phyloP scores from a whole-genome alignment of 2,888 invertebrate species.

The Polylopha cassiicola region DNA sequence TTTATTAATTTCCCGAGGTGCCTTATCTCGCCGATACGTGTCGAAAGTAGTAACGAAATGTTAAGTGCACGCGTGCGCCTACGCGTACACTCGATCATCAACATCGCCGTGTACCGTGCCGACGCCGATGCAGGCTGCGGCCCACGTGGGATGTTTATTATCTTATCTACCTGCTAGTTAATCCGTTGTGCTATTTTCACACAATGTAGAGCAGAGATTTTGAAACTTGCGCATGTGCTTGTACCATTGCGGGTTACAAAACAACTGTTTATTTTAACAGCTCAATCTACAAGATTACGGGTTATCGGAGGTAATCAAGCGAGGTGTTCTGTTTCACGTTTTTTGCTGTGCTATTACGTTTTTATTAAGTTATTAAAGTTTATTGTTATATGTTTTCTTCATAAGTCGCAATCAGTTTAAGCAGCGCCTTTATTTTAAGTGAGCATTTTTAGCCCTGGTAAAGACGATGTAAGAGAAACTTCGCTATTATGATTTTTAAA shows the following conservation, averaged over 20 bases:
- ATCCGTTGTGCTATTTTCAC: conserved; percentile 59
- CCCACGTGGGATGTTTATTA: conserved; percentile 63
- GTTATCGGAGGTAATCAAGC: no score
- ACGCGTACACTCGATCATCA: conserved; percentile 35
- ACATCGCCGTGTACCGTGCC: conserved; percentile 9
- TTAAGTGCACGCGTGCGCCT: conserved; percentile 53
- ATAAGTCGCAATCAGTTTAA: no score
- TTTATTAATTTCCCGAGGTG: conserved; percentile 48
- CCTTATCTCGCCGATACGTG: conserved; percentile 50
- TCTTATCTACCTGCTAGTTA: conserved; percentile 61
- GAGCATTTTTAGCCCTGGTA: no score
- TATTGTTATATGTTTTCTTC: no score
- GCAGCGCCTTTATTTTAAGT: no score
- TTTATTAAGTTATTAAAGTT: no score
- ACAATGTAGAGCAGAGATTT: conserved; percentile 50
- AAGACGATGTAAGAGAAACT: no score
- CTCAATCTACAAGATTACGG: conserved; percentile 1
- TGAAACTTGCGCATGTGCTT: conserved; percentile 36
- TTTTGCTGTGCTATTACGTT: no score
- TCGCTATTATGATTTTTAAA: no score
- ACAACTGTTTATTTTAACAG: conserved; percentile 24
- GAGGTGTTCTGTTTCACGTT: no score
- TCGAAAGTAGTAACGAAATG: conserved; percentile 60
- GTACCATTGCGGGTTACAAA: conserved; percentile 28
- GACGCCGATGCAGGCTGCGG: conserved; percentile 26